These are phyloP conservation scores for Pangasius sanitwongsei DNA, from an alignment of 2,797 vertebrate species.

Conservation along the genomic window DNA sequence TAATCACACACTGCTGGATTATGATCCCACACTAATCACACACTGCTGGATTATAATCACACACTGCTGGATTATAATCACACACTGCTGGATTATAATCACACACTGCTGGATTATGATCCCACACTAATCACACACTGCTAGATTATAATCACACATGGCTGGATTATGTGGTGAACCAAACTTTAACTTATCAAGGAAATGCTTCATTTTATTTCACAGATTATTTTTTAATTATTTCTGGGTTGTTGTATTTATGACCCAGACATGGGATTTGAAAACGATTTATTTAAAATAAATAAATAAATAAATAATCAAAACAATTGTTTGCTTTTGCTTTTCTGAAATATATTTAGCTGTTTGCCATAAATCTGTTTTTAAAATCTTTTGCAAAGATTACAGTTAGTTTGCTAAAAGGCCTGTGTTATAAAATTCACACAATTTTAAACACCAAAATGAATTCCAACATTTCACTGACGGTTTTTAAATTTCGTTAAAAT, in stretches of 20 bases:
- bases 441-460: neutral
- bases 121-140: too few relatives aligned
- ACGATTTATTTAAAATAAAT: neutral
- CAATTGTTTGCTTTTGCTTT: neutral
- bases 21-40: too few relatives aligned
- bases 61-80: too few relatives aligned
- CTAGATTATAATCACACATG: neutral
- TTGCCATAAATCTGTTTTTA: too few relatives aligned
- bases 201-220: neutral
- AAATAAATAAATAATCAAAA: neutral
- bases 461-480: neutral
- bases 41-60: too few relatives aligned
- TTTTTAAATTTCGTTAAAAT: too few relatives aligned
- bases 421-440: neutral
- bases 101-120: too few relatives aligned
- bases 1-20: too few relatives aligned
- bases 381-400: too few relatives aligned
- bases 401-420: neutral
- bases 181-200: neutral
- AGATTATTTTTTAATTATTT: neutral
- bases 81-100: too few relatives aligned
- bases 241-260: neutral
- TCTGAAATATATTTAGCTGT: neutral
- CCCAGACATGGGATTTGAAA: neutral
- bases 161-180: neutral